Percentiles rank a stretch among this genome's conserved stretches.
Conservation (phyloP, 2,888 invertebrate genomes). For the Liodrosophila aerea region DNA sequence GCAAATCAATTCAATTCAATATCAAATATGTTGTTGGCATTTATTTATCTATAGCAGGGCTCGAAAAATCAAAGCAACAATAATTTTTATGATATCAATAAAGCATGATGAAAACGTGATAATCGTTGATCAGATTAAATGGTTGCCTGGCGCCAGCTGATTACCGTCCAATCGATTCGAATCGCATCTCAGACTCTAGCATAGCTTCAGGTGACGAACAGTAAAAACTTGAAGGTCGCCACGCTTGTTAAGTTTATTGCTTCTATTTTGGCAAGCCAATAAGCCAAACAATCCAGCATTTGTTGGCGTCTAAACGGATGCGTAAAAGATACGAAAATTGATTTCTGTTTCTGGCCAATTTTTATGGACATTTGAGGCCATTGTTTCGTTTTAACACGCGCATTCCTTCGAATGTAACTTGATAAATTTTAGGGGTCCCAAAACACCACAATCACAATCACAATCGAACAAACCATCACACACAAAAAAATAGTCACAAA, state of each 20-base stretch:
- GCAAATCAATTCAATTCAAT: slow-evolving; percentile 70
- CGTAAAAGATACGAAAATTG: slow-evolving; percentile 52
- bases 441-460: slow-evolving; percentile 6
- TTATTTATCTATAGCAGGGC: slow-evolving; percentile 55
- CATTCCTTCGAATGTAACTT: slow-evolving; percentile 63
- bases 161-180: slow-evolving; percentile 44
- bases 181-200: slow-evolving; percentile 16
- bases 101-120: slow-evolving; percentile 79
- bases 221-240: slow-evolving; percentile 65
- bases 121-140: slow-evolving; percentile 78
- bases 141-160: slow-evolving; percentile 74
- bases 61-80: slow-evolving; percentile 53
- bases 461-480: too few relatives aligned
- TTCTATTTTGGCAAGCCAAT: slow-evolving; percentile 53
- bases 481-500: slow-evolving; percentile 18
- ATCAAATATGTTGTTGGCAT: slow-evolving; percentile 58
- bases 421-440: slow-evolving; percentile 38
- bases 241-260: slow-evolving; percentile 71
- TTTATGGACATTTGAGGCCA: slow-evolving; percentile 49
- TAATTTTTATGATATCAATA: slow-evolving; percentile 78
- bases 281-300: slow-evolving; percentile 8
- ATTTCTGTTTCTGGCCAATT: slow-evolving; percentile 41
- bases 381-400: slow-evolving; percentile 41
- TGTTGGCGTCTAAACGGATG: slow-evolving; percentile 37
- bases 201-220: slow-evolving; percentile 72